Evolutionary conservation across 2,113 vertebrate genomes (phyloP).

Genomic region (Phalacrocorax aristotelis): DNA sequence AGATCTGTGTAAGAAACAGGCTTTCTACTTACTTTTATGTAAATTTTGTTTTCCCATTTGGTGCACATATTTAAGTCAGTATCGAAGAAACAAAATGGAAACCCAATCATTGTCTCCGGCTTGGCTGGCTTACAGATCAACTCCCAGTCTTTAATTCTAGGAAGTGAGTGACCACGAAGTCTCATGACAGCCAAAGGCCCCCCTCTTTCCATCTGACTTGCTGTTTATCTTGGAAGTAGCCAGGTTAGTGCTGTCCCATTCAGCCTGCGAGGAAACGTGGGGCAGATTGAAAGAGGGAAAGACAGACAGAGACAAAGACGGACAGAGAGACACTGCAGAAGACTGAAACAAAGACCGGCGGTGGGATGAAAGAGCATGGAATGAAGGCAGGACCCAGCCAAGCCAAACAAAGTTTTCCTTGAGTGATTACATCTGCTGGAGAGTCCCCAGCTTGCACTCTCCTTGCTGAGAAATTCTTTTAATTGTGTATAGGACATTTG

Average conservation of each 20-base stretch:
- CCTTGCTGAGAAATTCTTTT: slow-evolving; percentile 33
- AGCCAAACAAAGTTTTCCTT: slow-evolving; percentile 64
- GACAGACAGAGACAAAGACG: background rate
- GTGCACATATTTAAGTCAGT: background rate
- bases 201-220: background rate
- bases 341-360: background rate
- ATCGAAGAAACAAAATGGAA: slow-evolving; percentile 41
- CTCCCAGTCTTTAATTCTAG: slow-evolving; percentile 47
- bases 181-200: background rate
- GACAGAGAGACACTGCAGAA: background rate
- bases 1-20: background rate
- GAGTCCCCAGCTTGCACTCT: slow-evolving; percentile 50
- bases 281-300: background rate
- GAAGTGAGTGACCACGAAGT: background rate
- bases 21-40: background rate
- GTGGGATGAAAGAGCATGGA: background rate
- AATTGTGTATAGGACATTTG: slow-evolving; percentile 38
- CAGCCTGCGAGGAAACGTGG: background rate
- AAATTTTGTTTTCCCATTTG: background rate
- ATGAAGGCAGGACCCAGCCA: slow-evolving; percentile 33
- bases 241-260: background rate
- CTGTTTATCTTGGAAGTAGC: slow-evolving; percentile 46
- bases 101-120: background rate
- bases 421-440: slow-evolving; percentile 65
- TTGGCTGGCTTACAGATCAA: slow-evolving; percentile 24